Base-by-base conservation (phyloP, 2,113 vertebrate species). In the Pelvicachromis taeniatus region DNA sequence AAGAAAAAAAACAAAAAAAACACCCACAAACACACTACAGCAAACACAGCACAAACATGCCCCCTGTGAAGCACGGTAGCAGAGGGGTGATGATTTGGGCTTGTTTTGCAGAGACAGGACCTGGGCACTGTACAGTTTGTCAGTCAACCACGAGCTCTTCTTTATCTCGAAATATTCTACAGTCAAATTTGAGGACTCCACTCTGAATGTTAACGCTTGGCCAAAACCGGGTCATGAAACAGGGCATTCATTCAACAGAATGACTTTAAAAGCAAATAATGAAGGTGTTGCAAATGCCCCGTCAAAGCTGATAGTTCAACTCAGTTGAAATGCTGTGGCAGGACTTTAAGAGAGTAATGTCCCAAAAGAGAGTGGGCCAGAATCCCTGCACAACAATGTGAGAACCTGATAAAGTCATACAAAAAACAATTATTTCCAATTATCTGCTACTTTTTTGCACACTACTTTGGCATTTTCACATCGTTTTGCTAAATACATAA, bases 101-200 rank as follows among this genome's bases (percentile, higher is more conserved):
- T n/a, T n/a, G n/a, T 68, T 68, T 68, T 42, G 35, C 14, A 68
- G 0, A 3, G 4, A 0, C n/a, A 68, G 35, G n/a, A 68, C n/a
- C 35, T 40, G 61, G 35, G 0, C 11, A 65, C 61, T 13, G 19
- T 38, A 21, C 35, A 42, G 61, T 68, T 40, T 42, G 63, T 4
- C 63, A 42, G 63, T 68, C 38, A 68, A 38, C 16, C 12, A 4
- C 9, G 38, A 63, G 13, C 19, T 38, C 59, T 21, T 1, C 31
- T n/a, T 63, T 38, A 68, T 68, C 35, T 42, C 3, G 42, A 68
- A 68, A 40, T 42, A 0, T 23, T 68, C n/a, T 5, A 35, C n/a
- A 16, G 35, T 68, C 61, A 65, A 65, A 40, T 40, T 38, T 65
- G 61, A 40, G 61, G 35, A 14, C 7, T 14, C 33, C 1, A 21